phyloP scores from a whole-genome alignment of 2,888 invertebrate species.

The Actias luna region DNA sequence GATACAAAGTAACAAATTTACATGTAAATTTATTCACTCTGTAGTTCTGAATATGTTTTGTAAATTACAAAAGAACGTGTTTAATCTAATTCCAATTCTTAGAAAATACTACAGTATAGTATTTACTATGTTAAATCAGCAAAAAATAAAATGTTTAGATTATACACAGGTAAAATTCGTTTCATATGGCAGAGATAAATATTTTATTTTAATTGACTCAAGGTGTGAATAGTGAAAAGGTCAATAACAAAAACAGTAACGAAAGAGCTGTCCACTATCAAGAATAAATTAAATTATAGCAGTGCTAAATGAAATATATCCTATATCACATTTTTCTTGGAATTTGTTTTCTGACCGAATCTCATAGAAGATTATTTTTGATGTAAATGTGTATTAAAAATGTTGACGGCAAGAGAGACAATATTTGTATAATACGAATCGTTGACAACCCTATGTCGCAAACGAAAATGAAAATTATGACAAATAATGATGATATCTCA shows the following conservation, averaged over 20 bases:
- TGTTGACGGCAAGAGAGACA: slow-evolving; percentile 20
- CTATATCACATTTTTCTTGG: slow-evolving; percentile 15
- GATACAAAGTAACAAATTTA: not conserved
- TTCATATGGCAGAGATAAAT: slow-evolving; percentile 20
- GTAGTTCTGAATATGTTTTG: not conserved
- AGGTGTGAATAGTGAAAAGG: slow-evolving; percentile 46
- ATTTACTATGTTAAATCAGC: not conserved
- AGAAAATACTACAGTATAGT: not conserved
- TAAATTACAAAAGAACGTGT: not conserved
- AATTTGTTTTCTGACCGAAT: not conserved
- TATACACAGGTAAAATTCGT: slow-evolving; percentile 15
- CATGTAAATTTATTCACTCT: not conserved
- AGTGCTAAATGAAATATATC: slow-evolving; percentile 26
- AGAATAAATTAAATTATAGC: slow-evolving; percentile 32
- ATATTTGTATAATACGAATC: slow-evolving; percentile 16
- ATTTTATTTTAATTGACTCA: slow-evolving; percentile 32
- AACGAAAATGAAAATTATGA: slow-evolving; percentile 61
- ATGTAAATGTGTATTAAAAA: slow-evolving; percentile 30
- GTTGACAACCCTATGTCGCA: slow-evolving; percentile 38
- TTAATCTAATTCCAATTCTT: not conserved
- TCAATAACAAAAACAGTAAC: slow-evolving; percentile 48
- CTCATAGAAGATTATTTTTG: slow-evolving; percentile 17
- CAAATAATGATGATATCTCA: slow-evolving; percentile 55
- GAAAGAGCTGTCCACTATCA: slow-evolving; percentile 36
- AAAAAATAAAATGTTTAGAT: slow-evolving; percentile 19